Base-by-base conservation (phyloP, 64 coral and sea anemone species). In the Montipora foliosa region DNA sequence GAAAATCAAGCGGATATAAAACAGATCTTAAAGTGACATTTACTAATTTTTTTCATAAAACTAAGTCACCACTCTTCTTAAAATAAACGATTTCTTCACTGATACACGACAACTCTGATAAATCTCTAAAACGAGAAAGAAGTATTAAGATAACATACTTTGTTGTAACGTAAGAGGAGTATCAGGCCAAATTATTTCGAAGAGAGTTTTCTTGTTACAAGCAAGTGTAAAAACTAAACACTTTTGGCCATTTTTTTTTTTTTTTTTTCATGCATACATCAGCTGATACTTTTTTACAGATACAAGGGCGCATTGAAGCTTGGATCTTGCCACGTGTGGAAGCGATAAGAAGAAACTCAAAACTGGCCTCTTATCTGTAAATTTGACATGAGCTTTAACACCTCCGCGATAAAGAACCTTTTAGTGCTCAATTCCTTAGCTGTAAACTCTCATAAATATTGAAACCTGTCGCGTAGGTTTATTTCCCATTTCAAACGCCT, bases 401-500 rank as follows among this genome's bases (percentile, higher is more conserved):
- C 82, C 82, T 86, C 62, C 10, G 61, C 13, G 82, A 86, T 72
- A 86, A 86, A 86, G 82, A 86, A 67, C 66, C 82, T 86, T 86
- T 86, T 86, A 86, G 82, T 9, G 62, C 13, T 50, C 82, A 71
- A 47, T n/a, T 86, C 47, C 47, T 69, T 16, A 71, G 82, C 66
- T 86, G 82, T 21, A 86, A 86, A 86, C 19, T 49, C 44, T 86
- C 82, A 86, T 86, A 45, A 86, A 86, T 86, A 86, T 86, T 86
- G 6, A 86, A 86, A 86, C 19, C 5, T 22, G 62, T n/a, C 66
- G 16, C 25, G 64, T 5, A 86, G 7, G 82, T 9, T 86, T 86
- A 71, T 86, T 86, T 86, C 11, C 11, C 6, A 49, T 86, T 72
- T 16, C 82, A 57, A 57, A 11, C 53, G 11, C 53, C 11, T 57